phyloP scores from a whole-genome alignment of 2,888 invertebrate species.

The Apoda limacodes region DNA sequence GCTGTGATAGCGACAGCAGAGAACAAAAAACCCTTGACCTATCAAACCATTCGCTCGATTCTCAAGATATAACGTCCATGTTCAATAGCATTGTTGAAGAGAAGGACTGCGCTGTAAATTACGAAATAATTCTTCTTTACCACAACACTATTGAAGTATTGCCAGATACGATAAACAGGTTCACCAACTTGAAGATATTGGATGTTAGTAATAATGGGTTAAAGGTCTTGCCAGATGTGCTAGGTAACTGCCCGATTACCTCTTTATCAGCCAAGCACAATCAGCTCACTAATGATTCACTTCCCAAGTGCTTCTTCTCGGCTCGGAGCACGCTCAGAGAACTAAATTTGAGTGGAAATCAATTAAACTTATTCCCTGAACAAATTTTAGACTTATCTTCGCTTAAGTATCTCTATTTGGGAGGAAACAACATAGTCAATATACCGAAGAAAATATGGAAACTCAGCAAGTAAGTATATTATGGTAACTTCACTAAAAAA shows the following conservation, averaged over 20 bases:
- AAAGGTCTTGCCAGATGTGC: constrained; percentile 79
- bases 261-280: constrained; percentile 92
- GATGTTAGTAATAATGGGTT: constrained; percentile 92
- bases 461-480: constrained; percentile 51
- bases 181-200: constrained; percentile 80
- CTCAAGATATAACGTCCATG: constrained; percentile 67
- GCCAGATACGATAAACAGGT: constrained; percentile 73
- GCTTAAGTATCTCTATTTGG: constrained; percentile 89
- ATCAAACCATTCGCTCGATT: constrained; percentile 65
- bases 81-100: constrained; percentile 72
- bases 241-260: constrained; percentile 79
- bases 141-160: constrained; percentile 84
- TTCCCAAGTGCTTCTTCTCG: constrained; percentile 86
- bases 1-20: constrained; percentile 82
- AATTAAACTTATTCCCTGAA: constrained; percentile 84
- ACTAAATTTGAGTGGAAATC: constrained; percentile 95
- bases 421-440: constrained; percentile 85
- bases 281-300: constrained; percentile 81
- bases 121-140: constrained; percentile 84
- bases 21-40: constrained; percentile 78
- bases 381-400: constrained; percentile 83
- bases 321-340: constrained; percentile 77
- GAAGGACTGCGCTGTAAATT: constrained; percentile 67
- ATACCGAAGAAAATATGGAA: constrained; percentile 84
- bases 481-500: too few relatives aligned